phyloP scores from a whole-genome alignment of 2,888 invertebrate genomes.

The Thera obeliscata region DNA sequence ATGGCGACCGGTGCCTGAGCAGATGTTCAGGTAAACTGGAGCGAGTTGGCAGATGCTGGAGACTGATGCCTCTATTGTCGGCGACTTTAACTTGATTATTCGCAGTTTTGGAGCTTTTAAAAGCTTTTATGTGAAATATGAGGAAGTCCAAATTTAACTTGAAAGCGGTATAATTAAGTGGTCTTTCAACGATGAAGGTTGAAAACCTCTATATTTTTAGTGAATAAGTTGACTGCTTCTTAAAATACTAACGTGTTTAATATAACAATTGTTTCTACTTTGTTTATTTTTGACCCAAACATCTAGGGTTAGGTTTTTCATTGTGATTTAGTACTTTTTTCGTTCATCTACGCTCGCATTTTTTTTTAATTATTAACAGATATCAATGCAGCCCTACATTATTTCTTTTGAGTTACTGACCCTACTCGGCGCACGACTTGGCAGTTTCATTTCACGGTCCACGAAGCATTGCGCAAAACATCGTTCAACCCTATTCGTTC shows the following conservation, averaged over 20 bases:
- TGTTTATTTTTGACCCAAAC: no score
- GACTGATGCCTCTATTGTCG: constrained; percentile 54
- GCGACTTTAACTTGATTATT: constrained; percentile 73
- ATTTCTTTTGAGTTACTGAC: constrained; percentile 29
- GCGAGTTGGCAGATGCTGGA: constrained; percentile 67
- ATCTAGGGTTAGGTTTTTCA: no score
- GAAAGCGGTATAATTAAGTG: not conserved
- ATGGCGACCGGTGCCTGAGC: constrained; percentile 52
- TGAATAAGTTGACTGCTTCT: no score
- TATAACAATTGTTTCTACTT: no score
- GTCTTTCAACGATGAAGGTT: not conserved
- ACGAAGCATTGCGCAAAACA: constrained; percentile 52
- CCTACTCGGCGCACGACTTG: constrained; percentile 40
- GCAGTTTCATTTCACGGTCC: constrained; percentile 59
- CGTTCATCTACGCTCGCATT: not conserved
- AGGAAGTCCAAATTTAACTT: constrained; percentile 9
- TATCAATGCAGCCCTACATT: constrained; percentile 18
- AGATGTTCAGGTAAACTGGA: constrained; percentile 80
- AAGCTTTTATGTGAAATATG: constrained; percentile 14
- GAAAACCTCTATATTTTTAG: not conserved
- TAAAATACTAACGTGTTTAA: no score
- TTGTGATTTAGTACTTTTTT: not conserved
- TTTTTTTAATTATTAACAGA: constrained; percentile 1
- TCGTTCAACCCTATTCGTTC: constrained; percentile 46
- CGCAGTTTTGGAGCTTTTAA: constrained; percentile 32